Conservation (phyloP, 2,797 vertebrate genomes). For the Gadopsis marmoratus region DNA sequence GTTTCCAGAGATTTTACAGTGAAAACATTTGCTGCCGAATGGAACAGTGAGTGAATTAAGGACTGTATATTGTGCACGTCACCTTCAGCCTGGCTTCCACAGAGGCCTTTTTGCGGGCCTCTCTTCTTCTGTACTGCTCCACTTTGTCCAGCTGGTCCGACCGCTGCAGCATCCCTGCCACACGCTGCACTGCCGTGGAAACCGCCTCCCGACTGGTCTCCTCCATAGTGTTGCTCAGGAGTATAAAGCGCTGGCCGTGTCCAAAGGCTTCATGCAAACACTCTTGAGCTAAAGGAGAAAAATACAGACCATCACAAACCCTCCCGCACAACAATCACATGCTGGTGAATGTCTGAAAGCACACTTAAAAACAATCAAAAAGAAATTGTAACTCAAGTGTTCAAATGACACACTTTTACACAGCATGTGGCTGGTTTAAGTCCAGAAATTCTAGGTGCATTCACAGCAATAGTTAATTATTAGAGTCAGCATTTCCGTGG, state of each 20-base stretch:
- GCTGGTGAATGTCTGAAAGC: background rate
- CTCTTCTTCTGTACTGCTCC: conserved; percentile 95
- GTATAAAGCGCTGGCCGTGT: background rate
- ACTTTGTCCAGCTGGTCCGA: conserved; percentile 99
- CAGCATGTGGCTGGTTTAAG: background rate
- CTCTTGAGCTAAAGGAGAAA: conserved; percentile 5
- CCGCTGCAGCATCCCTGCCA: conserved; percentile 97
- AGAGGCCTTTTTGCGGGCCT: conserved; percentile 97
- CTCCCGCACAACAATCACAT: background rate
- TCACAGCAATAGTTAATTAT: background rate
- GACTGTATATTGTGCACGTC: background rate
- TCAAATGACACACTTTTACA: background rate
- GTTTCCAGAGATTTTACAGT: background rate
- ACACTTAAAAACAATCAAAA: background rate
- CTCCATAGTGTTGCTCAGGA: conserved; percentile 87
- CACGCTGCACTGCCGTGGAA: conserved; percentile 95
- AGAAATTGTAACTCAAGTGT: background rate
- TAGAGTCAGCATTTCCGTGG: background rate
- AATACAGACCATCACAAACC: background rate
- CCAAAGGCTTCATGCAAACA: conserved; percentile 6
- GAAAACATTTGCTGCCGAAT: background rate
- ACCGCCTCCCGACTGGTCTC: conserved; percentile 95
- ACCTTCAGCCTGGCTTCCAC: conserved; percentile 98
- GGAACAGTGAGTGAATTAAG: background rate
- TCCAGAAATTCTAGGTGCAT: background rate